phyloP scores from a whole-genome alignment of 2,888 invertebrate species.

The Acronicta psi region DNA sequence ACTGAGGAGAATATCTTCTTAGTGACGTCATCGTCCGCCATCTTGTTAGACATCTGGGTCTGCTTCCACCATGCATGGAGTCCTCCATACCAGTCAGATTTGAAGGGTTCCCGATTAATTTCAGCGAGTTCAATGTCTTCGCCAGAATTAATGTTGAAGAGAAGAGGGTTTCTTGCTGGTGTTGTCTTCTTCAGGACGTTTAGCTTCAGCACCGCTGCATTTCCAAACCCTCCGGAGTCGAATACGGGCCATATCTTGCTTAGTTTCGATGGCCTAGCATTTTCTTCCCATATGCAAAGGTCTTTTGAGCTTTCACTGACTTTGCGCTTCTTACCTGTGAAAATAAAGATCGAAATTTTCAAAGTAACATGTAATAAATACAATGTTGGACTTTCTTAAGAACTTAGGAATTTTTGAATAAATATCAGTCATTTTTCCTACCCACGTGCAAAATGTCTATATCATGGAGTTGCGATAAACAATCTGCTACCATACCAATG shows the following conservation, averaged over 20 bases:
- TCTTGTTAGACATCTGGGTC: conserved; percentile 68
- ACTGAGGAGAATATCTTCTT: conserved; percentile 82
- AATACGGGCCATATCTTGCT: conserved; percentile 87
- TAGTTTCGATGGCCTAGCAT: conserved; percentile 75
- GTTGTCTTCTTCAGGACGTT: conserved; percentile 69
- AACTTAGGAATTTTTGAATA: too few species aligned
- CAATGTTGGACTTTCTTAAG: too few species aligned
- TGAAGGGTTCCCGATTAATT: conserved; percentile 60
- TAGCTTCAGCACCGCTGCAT: conserved; percentile 69
- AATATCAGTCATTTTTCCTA: too few species aligned
- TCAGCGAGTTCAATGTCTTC: conserved; percentile 57
- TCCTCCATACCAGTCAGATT: conserved; percentile 74
- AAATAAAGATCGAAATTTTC: conserved; percentile 2
- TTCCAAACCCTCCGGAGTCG: conserved; percentile 84
- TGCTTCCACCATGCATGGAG: conserved; percentile 78
- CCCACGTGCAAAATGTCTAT: too few species aligned
- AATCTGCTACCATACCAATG: too few species aligned
- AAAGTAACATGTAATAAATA: too few species aligned
- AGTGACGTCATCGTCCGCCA: conserved; percentile 76
- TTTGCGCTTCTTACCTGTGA: conserved; percentile 83
- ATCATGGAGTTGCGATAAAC: too few species aligned
- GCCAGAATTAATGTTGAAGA: conserved; percentile 58
- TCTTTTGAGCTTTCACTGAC: conserved; percentile 73
- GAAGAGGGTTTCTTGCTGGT: conserved; percentile 71
- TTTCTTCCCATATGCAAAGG: conserved; percentile 74